Evolutionary conservation across 2,797 vertebrate genomes (phyloP), one percentile per base, ranked within the genome.

Genomic region (Sebastes oblongus): DNA sequence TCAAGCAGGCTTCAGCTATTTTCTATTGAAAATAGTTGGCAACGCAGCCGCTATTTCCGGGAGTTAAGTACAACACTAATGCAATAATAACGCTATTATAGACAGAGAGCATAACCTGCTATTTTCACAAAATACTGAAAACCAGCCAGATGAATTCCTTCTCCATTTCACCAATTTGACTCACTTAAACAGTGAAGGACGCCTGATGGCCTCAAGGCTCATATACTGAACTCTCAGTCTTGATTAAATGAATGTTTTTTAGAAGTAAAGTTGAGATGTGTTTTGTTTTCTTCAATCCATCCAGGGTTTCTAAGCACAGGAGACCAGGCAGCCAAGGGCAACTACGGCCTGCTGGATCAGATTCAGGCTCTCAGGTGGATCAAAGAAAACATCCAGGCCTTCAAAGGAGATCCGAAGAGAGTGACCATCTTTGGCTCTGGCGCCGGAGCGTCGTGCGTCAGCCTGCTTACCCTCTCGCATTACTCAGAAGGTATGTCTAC

Each of bases 371-470:
- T 99, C 71, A 93, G 98, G 20, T 99, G 98, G 98, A 97, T 99
- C 72, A 98, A 98, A 93, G 98, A 99, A 93, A 99, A 99, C 70
- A 98, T 98, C 80, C 97, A 97, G 65, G 96, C 97, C 55, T 99
- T 99, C 20, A 98, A 98, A 82, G 98, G 98, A 62, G 98, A 99
- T 82, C 97, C 98, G 1, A 97, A 97, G 91, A 95, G 98, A 82
- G 98, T 99, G 67, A 99, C 98, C 82, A 97, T 99, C 81, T 99
- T 99, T 90, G 98, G 98, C 77, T 99, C 98, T 0, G 98, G 98
- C 0, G 98, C 98, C 0, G 98, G 98, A 29, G 98, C 98, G 0
- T 99, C 98, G 0, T 99, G 98, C 72, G 98, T 99, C 85, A 98
- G 98, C 89, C 95, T 99, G 62, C 92, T 99, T 86, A 99, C 98